Conservation (phyloP, 2,113 vertebrate species). For the Pelobates fuscus region DNA sequence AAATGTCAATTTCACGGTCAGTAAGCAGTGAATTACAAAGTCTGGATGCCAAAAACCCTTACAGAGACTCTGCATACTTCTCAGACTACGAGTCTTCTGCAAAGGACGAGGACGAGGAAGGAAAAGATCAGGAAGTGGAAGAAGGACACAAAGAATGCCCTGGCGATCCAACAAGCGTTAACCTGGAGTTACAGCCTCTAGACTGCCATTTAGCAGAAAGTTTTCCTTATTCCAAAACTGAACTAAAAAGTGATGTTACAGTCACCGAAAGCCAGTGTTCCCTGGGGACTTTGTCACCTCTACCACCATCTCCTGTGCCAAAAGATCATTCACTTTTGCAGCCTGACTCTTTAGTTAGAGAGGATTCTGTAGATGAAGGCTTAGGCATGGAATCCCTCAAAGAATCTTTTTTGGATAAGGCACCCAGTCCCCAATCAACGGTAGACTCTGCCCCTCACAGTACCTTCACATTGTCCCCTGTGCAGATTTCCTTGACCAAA, state of each 20-base stretch:
- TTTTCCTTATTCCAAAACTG: neutral
- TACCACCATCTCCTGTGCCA: neutral
- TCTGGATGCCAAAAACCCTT: slow-evolving; percentile 79
- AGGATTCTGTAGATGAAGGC: slow-evolving; percentile 43
- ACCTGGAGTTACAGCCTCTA: neutral
- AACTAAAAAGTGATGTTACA: neutral
- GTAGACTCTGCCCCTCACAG: slow-evolving; percentile 24
- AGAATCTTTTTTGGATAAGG: slow-evolving; percentile 11
- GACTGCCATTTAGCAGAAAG: neutral
- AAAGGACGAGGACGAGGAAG: slow-evolving; percentile 59
- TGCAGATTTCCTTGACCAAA: neutral
- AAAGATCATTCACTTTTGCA: neutral
- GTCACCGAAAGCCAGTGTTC: neutral
- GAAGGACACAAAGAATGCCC: neutral
- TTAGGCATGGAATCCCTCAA: slow-evolving; percentile 26
- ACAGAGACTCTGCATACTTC: slow-evolving; percentile 94
- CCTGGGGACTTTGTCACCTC: neutral
- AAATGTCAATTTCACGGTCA: slow-evolving; percentile 53
- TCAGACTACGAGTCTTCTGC: slow-evolving; percentile 86
- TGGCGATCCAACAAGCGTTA: neutral
- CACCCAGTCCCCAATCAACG: neutral
- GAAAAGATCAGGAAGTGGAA: rapidly evolving
- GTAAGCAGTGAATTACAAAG: slow-evolving; percentile 64
- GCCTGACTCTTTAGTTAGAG: neutral
- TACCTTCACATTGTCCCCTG: slow-evolving; percentile 60